A percentile compares a stretch with the other conserved stretches of the same genome.
phyloP scores from a whole-genome alignment of 2,888 invertebrate species.

The Pherbina coryleti region DNA sequence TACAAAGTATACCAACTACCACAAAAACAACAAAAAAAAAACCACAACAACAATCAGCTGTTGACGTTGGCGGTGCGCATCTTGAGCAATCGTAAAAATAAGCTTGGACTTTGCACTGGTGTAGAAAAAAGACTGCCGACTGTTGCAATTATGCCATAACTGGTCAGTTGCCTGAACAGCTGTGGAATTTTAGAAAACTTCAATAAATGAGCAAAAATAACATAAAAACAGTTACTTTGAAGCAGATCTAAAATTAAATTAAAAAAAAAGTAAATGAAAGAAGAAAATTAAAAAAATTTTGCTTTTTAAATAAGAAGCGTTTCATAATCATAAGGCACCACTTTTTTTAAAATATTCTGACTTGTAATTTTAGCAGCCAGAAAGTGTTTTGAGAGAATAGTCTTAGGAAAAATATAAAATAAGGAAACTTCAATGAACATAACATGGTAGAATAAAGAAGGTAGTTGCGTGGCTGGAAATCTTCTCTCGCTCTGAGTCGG shows the following conservation, averaged over 20 bases:
- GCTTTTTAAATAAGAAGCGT: too few species aligned
- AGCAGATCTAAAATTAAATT: not conserved
- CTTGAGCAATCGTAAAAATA: not conserved
- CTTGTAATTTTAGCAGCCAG: too few species aligned
- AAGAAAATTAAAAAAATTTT: not conserved
- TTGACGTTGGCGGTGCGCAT: not conserved
- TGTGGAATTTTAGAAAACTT: not conserved
- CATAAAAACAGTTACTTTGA: too few species aligned
- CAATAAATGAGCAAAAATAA: not conserved
- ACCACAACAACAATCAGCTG: not conserved
- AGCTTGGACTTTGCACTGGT: conserved; percentile 23
- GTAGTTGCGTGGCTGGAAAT: too few species aligned
- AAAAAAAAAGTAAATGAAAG: not conserved
- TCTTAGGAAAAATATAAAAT: too few species aligned
- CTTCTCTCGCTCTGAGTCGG: too few species aligned
- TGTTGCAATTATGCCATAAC: not conserved
- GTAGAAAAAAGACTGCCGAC: not conserved
- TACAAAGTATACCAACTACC: not conserved
- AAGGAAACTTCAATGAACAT: too few species aligned
- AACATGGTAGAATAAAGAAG: too few species aligned
- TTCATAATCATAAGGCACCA: too few species aligned
- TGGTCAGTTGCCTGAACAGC: not conserved
- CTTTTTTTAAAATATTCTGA: too few species aligned
- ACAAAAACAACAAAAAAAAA: not conserved
- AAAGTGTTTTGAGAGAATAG: too few species aligned